phyloP scores from a whole-genome alignment of 2,797 vertebrate species.

The Hyperoplus lanceolatus region DNA sequence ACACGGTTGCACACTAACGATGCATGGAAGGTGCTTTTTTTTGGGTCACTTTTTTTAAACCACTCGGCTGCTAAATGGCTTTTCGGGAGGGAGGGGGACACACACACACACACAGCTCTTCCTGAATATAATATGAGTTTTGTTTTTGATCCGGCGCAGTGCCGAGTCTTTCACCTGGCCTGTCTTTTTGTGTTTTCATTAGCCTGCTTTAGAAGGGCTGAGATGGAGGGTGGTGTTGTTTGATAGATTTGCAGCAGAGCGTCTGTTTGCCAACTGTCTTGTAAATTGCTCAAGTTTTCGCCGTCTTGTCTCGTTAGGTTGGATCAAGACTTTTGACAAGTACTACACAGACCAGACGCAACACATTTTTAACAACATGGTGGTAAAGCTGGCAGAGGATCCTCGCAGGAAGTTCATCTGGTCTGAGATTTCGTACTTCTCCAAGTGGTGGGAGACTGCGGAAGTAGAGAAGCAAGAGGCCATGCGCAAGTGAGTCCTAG shows the following conservation, averaged over 20 bases:
- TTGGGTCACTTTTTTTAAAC: slow-evolving; percentile 43
- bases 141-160: slow-evolving; percentile 64
- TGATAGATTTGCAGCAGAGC: background rate
- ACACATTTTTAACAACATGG: slow-evolving; percentile 98
- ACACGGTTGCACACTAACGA: slow-evolving; percentile 10
- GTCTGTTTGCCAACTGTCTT: slow-evolving; percentile 25
- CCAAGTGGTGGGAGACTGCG: slow-evolving; percentile 98
- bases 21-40: slow-evolving; percentile 38
- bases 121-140: slow-evolving; percentile 75
- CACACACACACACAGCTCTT: slow-evolving; percentile 1
- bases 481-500: slow-evolving; percentile 90
- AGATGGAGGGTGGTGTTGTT: background rate
- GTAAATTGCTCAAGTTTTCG: slow-evolving; percentile 19
- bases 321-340: slow-evolving; percentile 99
- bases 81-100: slow-evolving; percentile 31
- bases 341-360: slow-evolving; percentile 98
- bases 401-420: slow-evolving; percentile 96
- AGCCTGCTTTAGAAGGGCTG: background rate
- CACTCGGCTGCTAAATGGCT: slow-evolving; percentile 48
- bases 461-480: slow-evolving; percentile 91
- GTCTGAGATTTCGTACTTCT: slow-evolving; percentile 97
- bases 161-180: slow-evolving; percentile 22
- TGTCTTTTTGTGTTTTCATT: slow-evolving; percentile 30
- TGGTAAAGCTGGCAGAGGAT: slow-evolving; percentile 95
- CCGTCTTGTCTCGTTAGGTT: slow-evolving; percentile 85